Evolutionary conservation across 2,797 vertebrate species (phyloP).

Genomic region (Erpetoichthys calabaricus): DNA sequence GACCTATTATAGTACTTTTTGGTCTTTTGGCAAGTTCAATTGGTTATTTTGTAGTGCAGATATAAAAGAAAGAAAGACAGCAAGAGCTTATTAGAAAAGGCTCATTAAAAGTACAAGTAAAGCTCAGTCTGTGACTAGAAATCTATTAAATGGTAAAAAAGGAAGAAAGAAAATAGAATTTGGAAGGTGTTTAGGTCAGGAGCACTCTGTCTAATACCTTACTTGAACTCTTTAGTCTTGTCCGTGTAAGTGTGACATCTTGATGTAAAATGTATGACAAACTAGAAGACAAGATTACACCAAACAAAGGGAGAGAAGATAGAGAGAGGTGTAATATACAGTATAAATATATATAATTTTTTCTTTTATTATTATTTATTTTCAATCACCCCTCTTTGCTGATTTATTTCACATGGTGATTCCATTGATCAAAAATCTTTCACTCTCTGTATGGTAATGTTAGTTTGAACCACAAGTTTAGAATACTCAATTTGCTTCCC

Average conservation of each 20-base stretch:
- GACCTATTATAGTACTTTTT: slow-evolving; percentile 5
- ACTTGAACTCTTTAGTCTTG: background rate
- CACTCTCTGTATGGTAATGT: too few relatives aligned
- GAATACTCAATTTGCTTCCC: too few relatives aligned
- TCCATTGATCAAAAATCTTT: too few relatives aligned
- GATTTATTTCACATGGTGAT: too few relatives aligned
- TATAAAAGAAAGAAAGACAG: too few relatives aligned
- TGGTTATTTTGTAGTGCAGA: background rate
- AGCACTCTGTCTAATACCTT: background rate
- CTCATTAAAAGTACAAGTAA: slow-evolving; percentile 4
- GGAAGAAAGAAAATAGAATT: background rate
- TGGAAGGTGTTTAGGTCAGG: slow-evolving; percentile 2
- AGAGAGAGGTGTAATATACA: too few relatives aligned
- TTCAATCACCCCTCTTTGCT: too few relatives aligned
- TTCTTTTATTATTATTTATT: too few relatives aligned
- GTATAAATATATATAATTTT: too few relatives aligned
- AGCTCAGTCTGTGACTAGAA: slow-evolving; percentile 1
- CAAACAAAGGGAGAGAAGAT: too few relatives aligned
- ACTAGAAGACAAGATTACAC: too few relatives aligned
- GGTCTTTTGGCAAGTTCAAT: slow-evolving; percentile 8
- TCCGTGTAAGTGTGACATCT: background rate
- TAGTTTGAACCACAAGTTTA: too few relatives aligned
- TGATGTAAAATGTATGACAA: slow-evolving; percentile 14
- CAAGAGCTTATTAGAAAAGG: background rate
- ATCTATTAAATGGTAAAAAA: slow-evolving; percentile 5